These are phyloP conservation scores for Scomberomorus guttatus DNA, from an alignment of 2,797 vertebrate genomes.

Conservation along the genomic window DNA sequence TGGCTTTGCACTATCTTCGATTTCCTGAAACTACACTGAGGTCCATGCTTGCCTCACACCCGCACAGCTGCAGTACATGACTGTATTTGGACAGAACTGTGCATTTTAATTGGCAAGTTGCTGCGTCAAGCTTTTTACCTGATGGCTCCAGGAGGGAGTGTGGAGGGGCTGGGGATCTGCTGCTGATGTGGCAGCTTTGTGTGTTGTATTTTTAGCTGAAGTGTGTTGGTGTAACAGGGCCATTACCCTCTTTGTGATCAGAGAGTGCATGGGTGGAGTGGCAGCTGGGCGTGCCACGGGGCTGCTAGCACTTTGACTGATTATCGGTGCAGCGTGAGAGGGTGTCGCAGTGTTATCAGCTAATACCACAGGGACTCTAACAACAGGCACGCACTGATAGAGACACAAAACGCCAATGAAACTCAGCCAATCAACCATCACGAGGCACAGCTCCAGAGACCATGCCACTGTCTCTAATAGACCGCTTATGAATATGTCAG, in stretches of 20 bases:
- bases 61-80: conserved; percentile 59
- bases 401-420: conserved; percentile 58
- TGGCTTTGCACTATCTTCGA: conserved; percentile 1
- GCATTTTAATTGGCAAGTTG: conserved; percentile 79
- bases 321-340: conserved; percentile 73
- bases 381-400: conserved; percentile 62
- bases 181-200: conserved; percentile 78
- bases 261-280: conserved; percentile 55
- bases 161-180: not conserved
- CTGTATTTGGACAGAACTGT: conserved; percentile 65
- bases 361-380: conserved; percentile 69
- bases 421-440: conserved; percentile 43
- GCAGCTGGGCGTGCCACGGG: conserved; percentile 74
- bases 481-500: conserved; percentile 50
- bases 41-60: conserved; percentile 5
- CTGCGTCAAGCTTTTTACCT: conserved; percentile 75
- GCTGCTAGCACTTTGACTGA: conserved; percentile 77
- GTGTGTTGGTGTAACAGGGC: conserved; percentile 71
- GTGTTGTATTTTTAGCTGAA: conserved; percentile 73
- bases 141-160: conserved; percentile 44
- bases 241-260: conserved; percentile 74
- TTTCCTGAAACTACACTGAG: conserved; percentile 9
- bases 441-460: conserved; percentile 30
- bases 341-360: conserved; percentile 81
- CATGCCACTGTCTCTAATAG: conserved; percentile 46